phyloP scores from a whole-genome alignment of 2,113 vertebrate genomes.

The Pteropus alecto region DNA sequence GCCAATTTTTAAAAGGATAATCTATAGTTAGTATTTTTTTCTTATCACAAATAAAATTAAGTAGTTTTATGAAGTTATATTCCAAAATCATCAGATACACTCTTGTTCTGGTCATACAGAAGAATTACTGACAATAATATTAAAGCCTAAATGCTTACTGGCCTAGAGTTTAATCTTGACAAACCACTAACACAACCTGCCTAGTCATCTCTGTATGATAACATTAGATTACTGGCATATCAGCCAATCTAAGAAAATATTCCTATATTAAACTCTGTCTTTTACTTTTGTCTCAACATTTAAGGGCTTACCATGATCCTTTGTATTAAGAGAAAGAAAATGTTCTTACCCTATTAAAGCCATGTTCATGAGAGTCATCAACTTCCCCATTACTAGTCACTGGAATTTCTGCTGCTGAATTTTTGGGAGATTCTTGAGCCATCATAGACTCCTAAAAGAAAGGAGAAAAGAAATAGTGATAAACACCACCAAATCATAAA shows the following conservation, averaged over 20 bases:
- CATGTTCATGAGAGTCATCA: slow-evolving; percentile 87
- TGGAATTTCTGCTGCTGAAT: slow-evolving; percentile 94
- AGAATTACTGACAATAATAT: background rate
- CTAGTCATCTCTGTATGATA: background rate
- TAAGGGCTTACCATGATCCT: background rate
- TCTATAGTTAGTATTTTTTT: background rate
- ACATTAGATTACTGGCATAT: background rate
- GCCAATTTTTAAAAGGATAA: background rate
- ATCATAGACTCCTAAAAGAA: slow-evolving; percentile 85
- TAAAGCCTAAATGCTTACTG: background rate
- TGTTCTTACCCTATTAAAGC: slow-evolving; percentile 88
- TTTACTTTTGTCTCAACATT: background rate
- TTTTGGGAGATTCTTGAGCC: slow-evolving; percentile 92
- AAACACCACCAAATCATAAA: slow-evolving; percentile 9
- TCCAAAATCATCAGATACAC: background rate
- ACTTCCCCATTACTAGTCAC: slow-evolving; percentile 96
- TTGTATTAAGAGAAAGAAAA: background rate
- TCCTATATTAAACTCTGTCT: background rate
- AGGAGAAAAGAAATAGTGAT: background rate
- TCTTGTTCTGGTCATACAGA: background rate
- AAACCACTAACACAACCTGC: background rate
- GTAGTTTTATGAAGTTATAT: slow-evolving; percentile 5
- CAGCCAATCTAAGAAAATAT: slow-evolving; percentile 31
- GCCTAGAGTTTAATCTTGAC: background rate
- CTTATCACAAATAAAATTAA: slow-evolving; percentile 43